These are phyloP conservation scores for Bubo scandiacus DNA, from an alignment of 2,113 vertebrate species.

Conservation along the genomic window DNA sequence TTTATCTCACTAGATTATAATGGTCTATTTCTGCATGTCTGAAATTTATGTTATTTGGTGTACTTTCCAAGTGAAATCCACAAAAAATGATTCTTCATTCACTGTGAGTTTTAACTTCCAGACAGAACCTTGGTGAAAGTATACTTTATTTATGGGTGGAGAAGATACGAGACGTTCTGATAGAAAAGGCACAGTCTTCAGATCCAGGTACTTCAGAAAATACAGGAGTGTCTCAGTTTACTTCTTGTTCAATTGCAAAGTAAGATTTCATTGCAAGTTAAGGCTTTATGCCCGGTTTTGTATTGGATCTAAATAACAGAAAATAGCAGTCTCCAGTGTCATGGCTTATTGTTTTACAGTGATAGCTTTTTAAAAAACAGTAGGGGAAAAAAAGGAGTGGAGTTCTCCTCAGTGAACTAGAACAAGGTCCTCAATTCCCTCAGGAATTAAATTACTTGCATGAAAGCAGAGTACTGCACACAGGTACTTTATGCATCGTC, in stretches of 20 bases:
- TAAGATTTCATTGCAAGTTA: not conserved
- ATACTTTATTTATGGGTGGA: conserved; percentile 97
- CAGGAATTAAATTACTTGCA: not conserved
- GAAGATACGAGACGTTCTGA: conserved; percentile 88
- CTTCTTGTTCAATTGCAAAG: not conserved
- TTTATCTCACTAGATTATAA: not conserved
- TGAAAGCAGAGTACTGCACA: not conserved
- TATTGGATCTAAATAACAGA: not conserved
- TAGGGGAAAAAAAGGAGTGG: not conserved
- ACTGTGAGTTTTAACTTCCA: conserved; percentile 67
- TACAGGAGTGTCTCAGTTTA: not conserved
- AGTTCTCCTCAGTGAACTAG: not conserved
- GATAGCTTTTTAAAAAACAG: not conserved
- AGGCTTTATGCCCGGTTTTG: not conserved
- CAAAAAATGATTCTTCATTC: not conserved
- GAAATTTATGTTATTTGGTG: not conserved
- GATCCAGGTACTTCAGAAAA: conserved; percentile 82
- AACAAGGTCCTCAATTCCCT: not conserved
- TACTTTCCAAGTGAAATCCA: not conserved
- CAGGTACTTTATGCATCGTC: not conserved
- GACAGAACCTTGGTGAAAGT: conserved; percentile 90
- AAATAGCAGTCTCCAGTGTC: not conserved
- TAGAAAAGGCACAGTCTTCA: conserved; percentile 81
- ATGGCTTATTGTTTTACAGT: not conserved
- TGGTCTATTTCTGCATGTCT: not conserved